Evolutionary conservation across 2,888 invertebrate genomes (phyloP), one percentile per base, ranked within the genome.

Genomic region (Microctonus brassicae): DNA sequence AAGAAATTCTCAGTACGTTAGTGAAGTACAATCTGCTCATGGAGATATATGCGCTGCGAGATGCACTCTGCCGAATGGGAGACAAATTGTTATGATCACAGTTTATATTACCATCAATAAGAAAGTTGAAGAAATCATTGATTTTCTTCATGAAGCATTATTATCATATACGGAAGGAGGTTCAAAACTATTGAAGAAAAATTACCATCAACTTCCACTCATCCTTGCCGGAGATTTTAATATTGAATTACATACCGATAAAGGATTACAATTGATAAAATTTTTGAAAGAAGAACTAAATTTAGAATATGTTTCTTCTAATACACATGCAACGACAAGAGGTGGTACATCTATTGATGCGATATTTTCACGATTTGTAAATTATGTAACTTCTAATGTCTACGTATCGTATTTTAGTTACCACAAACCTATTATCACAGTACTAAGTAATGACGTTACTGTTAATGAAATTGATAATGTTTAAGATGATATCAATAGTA

Each of bases 331-430:
- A 10, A 55, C 53, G 10, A 55, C 53, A 6, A 55, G 53, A 10
- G 17, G 20, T 55, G 53, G 53, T 55, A 55, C 53, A 55, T 20
- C 53, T 22, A 55, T 55, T 55, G 26, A 55, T 55, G 53, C 53
- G 53, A 7, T 20, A 7, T 55, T 55, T 55, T 1, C 53, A 24
- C 2, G 53, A 55, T 22, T 55, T 10, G 22, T 55, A 0, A 55
- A 17, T 10, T 7, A 55, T 3, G 20, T 24, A 55, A 9, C 53
- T 55, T 9, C 53, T 0, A 1, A 55, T 1, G 26, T 55, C 11
- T 22, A 55, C 10, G 53, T 24, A 10, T 55, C 53, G n/a, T n/a
- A n/a, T n/a, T n/a, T n/a, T n/a, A n/a, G n/a, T n/a, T n/a, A n/a
- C n/a, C n/a, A n/a, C n/a, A n/a, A n/a, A n/a, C n/a, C n/a, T n/a